Percentiles rank a stretch among this genome's conserved stretches.
These are phyloP conservation scores for Tragelaphus imberbis DNA, from an alignment of 2,113 vertebrate species.

Conservation along the genomic window DNA sequence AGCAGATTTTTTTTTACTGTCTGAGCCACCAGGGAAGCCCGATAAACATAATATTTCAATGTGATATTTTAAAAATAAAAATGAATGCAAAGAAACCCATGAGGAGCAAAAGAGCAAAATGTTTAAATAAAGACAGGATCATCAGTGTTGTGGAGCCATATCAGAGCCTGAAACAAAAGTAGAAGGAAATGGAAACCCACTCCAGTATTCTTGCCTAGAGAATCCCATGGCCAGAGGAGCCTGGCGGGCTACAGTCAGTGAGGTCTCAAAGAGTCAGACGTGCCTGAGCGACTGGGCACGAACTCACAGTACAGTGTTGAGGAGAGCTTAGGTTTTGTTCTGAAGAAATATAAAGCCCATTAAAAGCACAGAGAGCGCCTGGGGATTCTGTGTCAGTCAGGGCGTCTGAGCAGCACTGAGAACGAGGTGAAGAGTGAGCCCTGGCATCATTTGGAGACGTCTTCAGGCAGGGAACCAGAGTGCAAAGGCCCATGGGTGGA, in stretches of 20 bases:
- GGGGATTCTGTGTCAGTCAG: not conserved
- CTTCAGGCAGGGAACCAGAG: not conserved
- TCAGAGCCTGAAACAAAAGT: not conserved
- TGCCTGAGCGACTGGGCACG: rapidly evolving
- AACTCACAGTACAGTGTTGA: not conserved
- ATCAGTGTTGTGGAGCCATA: not conserved
- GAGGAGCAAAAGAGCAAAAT: not conserved
- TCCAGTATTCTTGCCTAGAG: not conserved
- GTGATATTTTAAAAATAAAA: not conserved
- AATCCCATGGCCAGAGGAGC: not conserved
- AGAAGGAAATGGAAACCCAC: not conserved
- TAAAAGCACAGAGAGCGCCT: not conserved
- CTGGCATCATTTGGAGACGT: not conserved
- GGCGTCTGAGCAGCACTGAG: not conserved
- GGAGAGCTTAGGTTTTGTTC: not conserved
- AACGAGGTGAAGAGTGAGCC: not conserved
- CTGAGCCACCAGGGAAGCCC: not conserved
- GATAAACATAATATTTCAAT: not conserved
- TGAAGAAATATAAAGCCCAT: not conserved
- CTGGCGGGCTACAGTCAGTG: not conserved
- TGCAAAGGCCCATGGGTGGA: not conserved
- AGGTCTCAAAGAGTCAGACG: not conserved
- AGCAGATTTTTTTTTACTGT: not conserved
- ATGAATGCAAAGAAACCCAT: not conserved
- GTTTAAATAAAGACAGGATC: not conserved